Conservation (phyloP, 2,113 vertebrate genomes). For the Clarias macrocephalus region DNA sequence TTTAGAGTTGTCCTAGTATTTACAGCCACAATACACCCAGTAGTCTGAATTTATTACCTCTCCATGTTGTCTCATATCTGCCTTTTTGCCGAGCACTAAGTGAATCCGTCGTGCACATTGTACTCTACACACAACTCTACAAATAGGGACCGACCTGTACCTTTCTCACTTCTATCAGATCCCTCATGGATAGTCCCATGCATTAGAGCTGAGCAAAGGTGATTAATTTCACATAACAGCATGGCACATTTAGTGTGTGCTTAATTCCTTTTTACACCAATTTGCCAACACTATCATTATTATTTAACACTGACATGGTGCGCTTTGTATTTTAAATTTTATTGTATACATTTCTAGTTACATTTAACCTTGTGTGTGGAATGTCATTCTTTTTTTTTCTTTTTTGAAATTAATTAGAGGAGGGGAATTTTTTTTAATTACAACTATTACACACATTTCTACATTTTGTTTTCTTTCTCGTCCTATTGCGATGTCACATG, state of each 20-base stretch:
- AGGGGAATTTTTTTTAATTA: not conserved
- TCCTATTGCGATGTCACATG: not conserved
- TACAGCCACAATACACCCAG: not conserved
- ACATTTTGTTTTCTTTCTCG: not conserved
- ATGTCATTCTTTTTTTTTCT: not conserved
- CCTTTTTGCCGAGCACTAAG: not conserved
- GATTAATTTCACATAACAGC: not conserved
- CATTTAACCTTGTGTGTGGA: not conserved
- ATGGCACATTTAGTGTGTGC: not conserved
- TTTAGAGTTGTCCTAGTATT: conserved; percentile 8
- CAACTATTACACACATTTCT: not conserved
- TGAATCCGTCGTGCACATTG: not conserved
- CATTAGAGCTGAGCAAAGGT: not conserved
- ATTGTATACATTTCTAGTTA: not conserved
- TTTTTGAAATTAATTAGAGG: not conserved
- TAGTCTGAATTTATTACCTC: not conserved
- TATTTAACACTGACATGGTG: not conserved
- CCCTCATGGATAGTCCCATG: too few relatives aligned
- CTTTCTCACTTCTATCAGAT: not conserved
- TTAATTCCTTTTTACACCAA: not conserved
- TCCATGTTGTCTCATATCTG: not conserved
- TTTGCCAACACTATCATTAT: not conserved
- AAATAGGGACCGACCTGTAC: too few relatives aligned
- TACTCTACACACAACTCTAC: not conserved
- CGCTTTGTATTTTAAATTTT: not conserved